phyloP scores from a whole-genome alignment of 2,113 vertebrate genomes.

The Labeo catla region DNA sequence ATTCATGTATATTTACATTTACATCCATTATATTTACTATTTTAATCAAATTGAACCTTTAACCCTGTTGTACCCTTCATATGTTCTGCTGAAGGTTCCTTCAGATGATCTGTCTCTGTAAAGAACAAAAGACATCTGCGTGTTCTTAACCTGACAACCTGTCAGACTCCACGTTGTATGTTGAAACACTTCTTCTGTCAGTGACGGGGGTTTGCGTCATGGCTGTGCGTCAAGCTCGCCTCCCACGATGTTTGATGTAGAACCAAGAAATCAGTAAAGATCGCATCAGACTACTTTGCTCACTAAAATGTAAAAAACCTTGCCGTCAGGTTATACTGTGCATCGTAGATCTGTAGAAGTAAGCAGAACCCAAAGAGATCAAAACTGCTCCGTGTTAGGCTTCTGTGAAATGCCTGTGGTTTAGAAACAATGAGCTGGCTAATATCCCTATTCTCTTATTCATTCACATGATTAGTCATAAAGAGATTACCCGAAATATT shows the following conservation, averaged over 20 bases:
- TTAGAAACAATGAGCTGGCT: neutral
- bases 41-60: neutral
- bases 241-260: neutral
- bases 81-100: neutral
- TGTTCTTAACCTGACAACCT: neutral
- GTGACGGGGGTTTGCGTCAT: neutral
- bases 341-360: neutral
- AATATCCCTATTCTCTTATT: neutral
- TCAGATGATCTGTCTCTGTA: neutral
- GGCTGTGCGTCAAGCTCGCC: conserved; percentile 9
- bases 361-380: neutral
- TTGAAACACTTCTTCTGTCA: neutral
- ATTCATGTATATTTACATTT: too few relatives aligned
- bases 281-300: neutral
- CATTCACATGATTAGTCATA: conserved; percentile 6
- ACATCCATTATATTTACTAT: too few relatives aligned
- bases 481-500: neutral
- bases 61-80: neutral
- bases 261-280: neutral
- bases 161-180: conserved; percentile 8
- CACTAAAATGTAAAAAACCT: neutral
- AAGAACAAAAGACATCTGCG: neutral
- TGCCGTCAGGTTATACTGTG: neutral
- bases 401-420: neutral
- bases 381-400: neutral